A percentile compares a stretch with the other conserved stretches of the same genome.
These are phyloP conservation scores for Silurus meridionalis DNA, from an alignment of 2,113 vertebrate species.

Conservation along the genomic window DNA sequence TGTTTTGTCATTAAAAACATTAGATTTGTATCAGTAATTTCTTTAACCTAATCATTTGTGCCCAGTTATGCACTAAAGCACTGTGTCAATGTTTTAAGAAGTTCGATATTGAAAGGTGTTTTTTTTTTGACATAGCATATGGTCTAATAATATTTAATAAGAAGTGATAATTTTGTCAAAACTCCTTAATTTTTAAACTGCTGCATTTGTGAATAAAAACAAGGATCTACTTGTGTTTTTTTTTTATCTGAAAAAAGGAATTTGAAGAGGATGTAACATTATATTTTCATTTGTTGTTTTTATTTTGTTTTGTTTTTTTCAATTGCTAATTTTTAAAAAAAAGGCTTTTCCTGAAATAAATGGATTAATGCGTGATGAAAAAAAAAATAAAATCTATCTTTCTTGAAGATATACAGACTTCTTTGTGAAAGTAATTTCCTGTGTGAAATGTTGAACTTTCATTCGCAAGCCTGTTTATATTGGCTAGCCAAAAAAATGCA, in stretches of 20 bases:
- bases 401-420: neutral
- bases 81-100: neutral
- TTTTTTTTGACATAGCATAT: conserved; percentile 8
- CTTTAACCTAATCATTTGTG: neutral
- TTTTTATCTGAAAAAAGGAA: neutral
- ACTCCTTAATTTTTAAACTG: neutral
- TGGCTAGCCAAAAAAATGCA: neutral
- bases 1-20: neutral
- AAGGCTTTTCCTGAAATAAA: neutral
- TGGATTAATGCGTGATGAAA: neutral
- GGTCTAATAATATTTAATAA: neutral
- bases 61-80: neutral
- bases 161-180: neutral
- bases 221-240: neutral
- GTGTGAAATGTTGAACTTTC: neutral
- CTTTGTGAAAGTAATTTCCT: neutral
- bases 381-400: neutral
- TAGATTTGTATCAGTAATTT: neutral
- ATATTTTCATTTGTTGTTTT: neutral
- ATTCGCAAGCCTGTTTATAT: neutral
- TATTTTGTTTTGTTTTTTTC: neutral
- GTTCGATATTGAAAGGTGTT: neutral
- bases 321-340: neutral
- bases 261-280: neutral
- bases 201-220: neutral